Evolutionary conservation across 53 echinoderm and acorn worm genomes (phyloP).

Genomic region (Holothuria scabra): DNA sequence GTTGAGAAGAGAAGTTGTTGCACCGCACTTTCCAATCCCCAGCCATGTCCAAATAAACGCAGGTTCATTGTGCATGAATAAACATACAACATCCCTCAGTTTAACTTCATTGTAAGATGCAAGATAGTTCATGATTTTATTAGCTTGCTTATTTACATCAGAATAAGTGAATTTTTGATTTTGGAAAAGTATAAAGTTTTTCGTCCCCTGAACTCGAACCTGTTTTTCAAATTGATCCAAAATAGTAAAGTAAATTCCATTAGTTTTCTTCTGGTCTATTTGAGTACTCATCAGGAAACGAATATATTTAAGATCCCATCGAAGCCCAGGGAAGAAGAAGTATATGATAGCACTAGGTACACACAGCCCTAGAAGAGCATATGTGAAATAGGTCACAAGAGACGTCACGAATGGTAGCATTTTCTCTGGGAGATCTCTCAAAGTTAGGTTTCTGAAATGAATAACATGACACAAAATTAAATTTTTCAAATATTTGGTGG

Average conservation of each 20-base stretch:
- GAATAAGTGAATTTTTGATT: conserved; percentile 73
- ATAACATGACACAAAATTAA: no score
- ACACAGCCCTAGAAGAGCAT: neutral
- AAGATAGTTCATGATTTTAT: conserved; percentile 47
- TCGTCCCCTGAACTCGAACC: conserved; percentile 37
- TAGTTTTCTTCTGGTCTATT: neutral
- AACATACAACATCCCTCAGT: conserved; percentile 61
- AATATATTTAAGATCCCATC: conserved; percentile 1
- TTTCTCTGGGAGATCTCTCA: no score
- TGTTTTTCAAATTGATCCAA: conserved; percentile 66
- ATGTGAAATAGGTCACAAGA: neutral
- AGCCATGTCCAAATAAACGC: conserved; percentile 69
- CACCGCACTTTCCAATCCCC: conserved; percentile 76
- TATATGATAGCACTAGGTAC: conserved; percentile 1
- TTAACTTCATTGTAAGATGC: conserved; percentile 46
- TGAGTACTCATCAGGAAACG: neutral
- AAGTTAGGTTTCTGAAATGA: no score
- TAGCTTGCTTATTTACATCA: conserved; percentile 70
- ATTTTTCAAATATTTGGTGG: no score
- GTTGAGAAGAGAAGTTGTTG: conserved; percentile 73
- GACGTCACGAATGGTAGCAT: neutral
- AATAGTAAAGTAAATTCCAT: neutral
- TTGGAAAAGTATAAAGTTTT: conserved; percentile 66
- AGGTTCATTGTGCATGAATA: conserved; percentile 89
- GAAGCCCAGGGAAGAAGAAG: neutral